A percentile compares a stretch with the other conserved stretches of the same genome.
Evolutionary conservation across 2,113 vertebrate species (phyloP).

Genomic region (Pardalotus punctatus): DNA sequence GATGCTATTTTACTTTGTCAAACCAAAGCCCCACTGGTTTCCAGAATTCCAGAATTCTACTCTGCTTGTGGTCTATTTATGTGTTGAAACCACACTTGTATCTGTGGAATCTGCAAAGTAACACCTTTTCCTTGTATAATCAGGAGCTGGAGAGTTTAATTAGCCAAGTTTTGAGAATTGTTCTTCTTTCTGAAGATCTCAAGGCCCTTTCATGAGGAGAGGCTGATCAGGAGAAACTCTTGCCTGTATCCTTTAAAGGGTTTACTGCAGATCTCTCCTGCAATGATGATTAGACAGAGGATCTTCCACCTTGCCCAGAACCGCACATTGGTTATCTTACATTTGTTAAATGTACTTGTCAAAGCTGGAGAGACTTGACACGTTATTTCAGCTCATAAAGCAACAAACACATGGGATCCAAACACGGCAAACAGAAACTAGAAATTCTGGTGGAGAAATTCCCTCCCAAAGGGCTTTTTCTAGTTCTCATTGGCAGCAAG

Average conservation of each 20-base stretch:
- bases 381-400: background rate
- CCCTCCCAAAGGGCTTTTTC: background rate
- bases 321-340: background rate
- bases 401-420: background rate
- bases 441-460: background rate
- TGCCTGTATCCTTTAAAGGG: background rate
- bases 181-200: background rate
- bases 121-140: background rate
- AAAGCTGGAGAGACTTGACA: background rate
- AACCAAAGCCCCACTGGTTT: background rate
- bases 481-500: background rate
- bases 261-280: background rate
- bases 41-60: background rate
- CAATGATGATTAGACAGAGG: background rate
- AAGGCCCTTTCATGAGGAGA: background rate
- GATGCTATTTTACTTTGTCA: background rate
- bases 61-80: background rate
- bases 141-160: background rate
- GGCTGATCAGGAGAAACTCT: background rate
- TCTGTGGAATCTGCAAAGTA: background rate
- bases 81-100: fast-evolving
- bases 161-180: background rate
- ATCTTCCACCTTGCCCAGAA: background rate
- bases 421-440: background rate
- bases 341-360: background rate